Base-by-base conservation (phyloP, 2,113 vertebrate species). In the Peucedramus taeniatus region DNA sequence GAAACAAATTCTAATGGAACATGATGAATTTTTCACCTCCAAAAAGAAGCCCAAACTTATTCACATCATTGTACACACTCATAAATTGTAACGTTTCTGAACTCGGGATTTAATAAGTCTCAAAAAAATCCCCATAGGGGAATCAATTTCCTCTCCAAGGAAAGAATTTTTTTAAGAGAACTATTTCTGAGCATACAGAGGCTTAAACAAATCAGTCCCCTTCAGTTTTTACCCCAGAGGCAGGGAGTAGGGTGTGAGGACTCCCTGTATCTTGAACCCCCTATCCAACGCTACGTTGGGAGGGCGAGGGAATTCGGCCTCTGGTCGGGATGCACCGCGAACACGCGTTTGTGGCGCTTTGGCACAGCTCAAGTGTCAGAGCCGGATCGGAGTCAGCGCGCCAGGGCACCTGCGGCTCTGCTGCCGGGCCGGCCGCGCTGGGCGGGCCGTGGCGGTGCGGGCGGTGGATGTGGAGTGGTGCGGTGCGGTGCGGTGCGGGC, bases 401-500 rank as follows among this genome's bases (percentile, higher is more conserved):
- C 22, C 39, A 11, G 39, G 23, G 39, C 63, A n/a, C 47, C 39
- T 8, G 45, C 23, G 39, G 40, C 56, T 39, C 56, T 10, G 8
- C 2, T 16, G 17, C 15, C 33, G 11, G 39, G 10, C 39, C 54
- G 28, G 64, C 53, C 7, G 20, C 21, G 54, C 45, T 12, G 45
- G 1, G 24, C 15, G 26, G 31, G 17, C 30, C 9, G 18, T 5
- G 11, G 75, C 20, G 26, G 11, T 3, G 31, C 17, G 17, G 33
- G 21, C 11, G 21, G 49, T 4, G 3, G 15, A 6, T 44, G 42
- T 42, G 40, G 40, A 40, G 11, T 5, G 45, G n/a, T 9, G 40
- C 37, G n/a, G 17, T 3, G 31, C 6, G 15, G 63, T 0, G 28
- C 22, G 9, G n/a, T 15, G 27, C 13, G 18, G 26, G 2, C 54